Base-by-base conservation (phyloP, 2,888 invertebrate species). In the Hydrotaea cyrtoneurina region DNA sequence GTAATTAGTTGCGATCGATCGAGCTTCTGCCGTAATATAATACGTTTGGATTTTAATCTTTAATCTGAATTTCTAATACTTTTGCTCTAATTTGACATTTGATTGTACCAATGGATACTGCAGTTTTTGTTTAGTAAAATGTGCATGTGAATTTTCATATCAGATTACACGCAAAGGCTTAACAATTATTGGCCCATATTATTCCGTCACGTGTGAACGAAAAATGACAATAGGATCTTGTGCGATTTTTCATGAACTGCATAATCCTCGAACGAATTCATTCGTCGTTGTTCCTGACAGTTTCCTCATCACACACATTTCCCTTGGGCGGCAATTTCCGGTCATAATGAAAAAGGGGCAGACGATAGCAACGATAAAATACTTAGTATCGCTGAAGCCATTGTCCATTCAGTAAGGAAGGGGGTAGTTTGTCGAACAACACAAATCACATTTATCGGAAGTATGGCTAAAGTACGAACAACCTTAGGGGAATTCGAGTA, bases 401-500 rank as follows among this genome's bases (percentile, higher is more conserved):
- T 43, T 43, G 39, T 43, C 39, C 43, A 69, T 43, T 23, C 17
- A 13, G 66, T 46, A 23, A 31, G 31, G 46, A 23, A 46, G 69
- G 69, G 69, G 69, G 69, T 43, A 46, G 66, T 43, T 31, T 31
- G 31, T 31, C 3, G 3, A 31, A 31, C 7, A 31, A 4, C 31
- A 69, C 39, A 69, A 69, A 69, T 69, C 69, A 69, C 46, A 15
- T 69, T 15, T 43, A 69, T 69, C 69, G 69, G 17, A 43, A 69
- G 36, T 19, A 43, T 11, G 8, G 39, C n/a, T 64, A 10, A 31
- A 62, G 26, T 36, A 31, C 15, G 50, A 55, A 8, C 17, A 21
- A 59, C 59, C 59, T 15, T 3, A 21, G 13, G 59, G n/a, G n/a
- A 50, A 15, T 39, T 8, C n/a, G 50, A 50, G n/a, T n/a, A 50